A percentile compares a stretch with the other conserved stretches of the same genome.
Evolutionary conservation across 2,113 vertebrate species (phyloP).

Genomic region (Coptodon bakossiorum): DNA sequence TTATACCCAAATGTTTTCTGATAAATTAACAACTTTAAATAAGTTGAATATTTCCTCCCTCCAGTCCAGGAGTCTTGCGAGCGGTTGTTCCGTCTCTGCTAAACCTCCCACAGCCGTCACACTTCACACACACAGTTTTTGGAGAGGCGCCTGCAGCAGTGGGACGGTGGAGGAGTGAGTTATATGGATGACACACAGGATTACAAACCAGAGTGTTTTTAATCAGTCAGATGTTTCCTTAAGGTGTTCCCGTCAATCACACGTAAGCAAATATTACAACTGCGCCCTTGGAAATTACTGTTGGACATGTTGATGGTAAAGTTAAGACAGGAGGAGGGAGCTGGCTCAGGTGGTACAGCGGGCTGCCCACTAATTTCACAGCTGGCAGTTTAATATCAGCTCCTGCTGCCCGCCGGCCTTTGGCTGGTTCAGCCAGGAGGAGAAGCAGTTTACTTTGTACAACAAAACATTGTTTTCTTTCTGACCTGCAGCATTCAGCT

Average conservation of each 20-base stretch:
- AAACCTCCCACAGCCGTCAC: neutral
- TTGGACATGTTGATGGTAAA: neutral
- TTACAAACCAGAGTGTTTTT: neutral
- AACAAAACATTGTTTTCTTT: neutral
- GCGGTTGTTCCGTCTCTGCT: neutral
- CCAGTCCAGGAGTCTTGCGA: neutral
- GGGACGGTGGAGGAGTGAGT: neutral
- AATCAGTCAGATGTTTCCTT: neutral
- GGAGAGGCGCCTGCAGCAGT: neutral
- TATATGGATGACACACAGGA: neutral
- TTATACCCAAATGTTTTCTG: fast-evolving
- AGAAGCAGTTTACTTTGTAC: neutral
- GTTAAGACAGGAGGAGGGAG: neutral
- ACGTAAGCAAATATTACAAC: neutral
- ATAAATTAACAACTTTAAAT: fast-evolving
- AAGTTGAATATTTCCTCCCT: fast-evolving
- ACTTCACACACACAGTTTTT: neutral
- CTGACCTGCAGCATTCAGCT: neutral
- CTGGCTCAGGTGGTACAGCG: neutral
- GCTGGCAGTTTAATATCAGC: neutral
- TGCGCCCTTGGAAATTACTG: fast-evolving
- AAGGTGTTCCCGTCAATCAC: fast-evolving
- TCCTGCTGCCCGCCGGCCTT: neutral
- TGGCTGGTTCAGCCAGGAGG: neutral
- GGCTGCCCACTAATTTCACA: fast-evolving